Base-by-base conservation (phyloP, 2,113 vertebrate species). In the Bufo bufo region DNA sequence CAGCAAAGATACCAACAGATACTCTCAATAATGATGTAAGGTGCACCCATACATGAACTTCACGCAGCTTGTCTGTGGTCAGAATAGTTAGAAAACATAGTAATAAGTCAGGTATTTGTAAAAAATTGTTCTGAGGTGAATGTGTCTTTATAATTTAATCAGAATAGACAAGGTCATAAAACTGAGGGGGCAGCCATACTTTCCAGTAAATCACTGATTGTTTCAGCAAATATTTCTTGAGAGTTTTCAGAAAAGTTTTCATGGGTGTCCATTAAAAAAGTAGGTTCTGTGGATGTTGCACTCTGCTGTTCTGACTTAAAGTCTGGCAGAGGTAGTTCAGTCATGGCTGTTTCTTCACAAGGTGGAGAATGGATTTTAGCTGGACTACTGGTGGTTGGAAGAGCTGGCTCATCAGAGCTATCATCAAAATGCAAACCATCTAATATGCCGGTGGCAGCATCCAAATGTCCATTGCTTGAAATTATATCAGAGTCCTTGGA, bases 261-360 rank as follows among this genome's bases (percentile, higher is more conserved):
- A 92, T 93, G 93, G 88, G 94, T 90, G 89, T 91, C 92, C 87
- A 93, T 88, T 82, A 94, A 86, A 78, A 90, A 69, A 16, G 90
- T 90, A 11, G 72, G 91, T 83, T 90, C 82, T 89, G 92, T 90
- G 86, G 77, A 33, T 14, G 91, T 91, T 59, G 90, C 52, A 71
- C 92, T 86, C 19, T 92, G 92, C 89, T 85, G 91, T 90, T 75
- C 90, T 45, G 92, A 78, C 56, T 91, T 91, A 82, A 90, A 90
- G 81, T 92, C 87, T 6, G 86, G 91, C 80, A 84, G 83, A 65
- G 91, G 89, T 90, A 90, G 77, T 0, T 82, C 89, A 90, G 86
- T 87, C n/a, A 92, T 93, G 92, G 90, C 9, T 92, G 90, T 89
- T 2, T 87, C 83, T 89, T 88, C 0, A 0, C 80, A 86, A 89